Evolutionary conservation across 2,113 vertebrate species (phyloP).

Genomic region (Lagopus muta): DNA sequence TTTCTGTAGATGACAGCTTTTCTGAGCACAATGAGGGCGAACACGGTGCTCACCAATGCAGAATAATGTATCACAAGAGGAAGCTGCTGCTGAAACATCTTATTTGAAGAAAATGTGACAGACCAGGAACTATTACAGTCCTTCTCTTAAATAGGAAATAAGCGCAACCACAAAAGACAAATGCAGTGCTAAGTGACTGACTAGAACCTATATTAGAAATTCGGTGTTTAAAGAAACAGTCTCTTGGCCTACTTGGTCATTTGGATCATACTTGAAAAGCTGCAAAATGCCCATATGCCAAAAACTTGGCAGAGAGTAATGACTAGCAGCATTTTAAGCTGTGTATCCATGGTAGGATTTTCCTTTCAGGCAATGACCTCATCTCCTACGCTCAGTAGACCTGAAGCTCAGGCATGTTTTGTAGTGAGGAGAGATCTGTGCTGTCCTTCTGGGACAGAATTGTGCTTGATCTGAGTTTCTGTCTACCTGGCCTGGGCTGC

Average conservation of each 20-base stretch:
- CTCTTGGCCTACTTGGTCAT: not conserved
- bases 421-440: fast-evolving
- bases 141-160: slow-evolving; percentile 65
- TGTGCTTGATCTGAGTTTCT: not conserved
- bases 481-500: not conserved
- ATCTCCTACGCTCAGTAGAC: fast-evolving
- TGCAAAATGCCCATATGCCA: not conserved
- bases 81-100: slow-evolving; percentile 33
- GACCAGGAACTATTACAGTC: slow-evolving; percentile 53
- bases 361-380: not conserved
- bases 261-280: not conserved
- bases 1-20: not conserved
- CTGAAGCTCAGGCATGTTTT: not conserved
- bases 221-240: not conserved
- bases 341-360: not conserved
- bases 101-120: slow-evolving; percentile 46
- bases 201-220: slow-evolving; percentile 17
- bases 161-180: slow-evolving; percentile 44
- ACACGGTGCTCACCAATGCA: not conserved
- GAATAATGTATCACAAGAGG: slow-evolving; percentile 1
- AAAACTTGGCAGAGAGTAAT: not conserved
- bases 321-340: not conserved
- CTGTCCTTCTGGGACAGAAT: not conserved
- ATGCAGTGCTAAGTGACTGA: not conserved
- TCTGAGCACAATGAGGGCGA: not conserved